Evolutionary conservation across 2,113 vertebrate genomes (phyloP).

Genomic region (Acinonyx jubatus): DNA sequence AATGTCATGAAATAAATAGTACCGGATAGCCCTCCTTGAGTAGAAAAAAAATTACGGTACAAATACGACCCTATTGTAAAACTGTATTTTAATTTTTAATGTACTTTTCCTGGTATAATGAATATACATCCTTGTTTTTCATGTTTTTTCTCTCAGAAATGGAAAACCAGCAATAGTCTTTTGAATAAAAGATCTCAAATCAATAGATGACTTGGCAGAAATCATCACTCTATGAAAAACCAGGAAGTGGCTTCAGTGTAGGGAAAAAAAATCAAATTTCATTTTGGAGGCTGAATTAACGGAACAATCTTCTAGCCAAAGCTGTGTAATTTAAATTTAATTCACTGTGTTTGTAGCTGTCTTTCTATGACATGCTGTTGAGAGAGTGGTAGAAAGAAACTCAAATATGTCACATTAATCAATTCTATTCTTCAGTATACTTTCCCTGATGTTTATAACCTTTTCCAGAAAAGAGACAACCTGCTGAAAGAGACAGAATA

Average conservation of each 20-base stretch:
- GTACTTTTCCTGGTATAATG: not conserved
- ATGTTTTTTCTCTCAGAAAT: constrained; percentile 16
- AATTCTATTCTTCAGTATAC: constrained; percentile 85
- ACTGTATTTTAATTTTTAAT: constrained; percentile 5
- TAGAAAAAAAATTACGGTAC: not conserved
- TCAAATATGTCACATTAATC: constrained; percentile 88
- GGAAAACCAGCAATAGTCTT: not conserved
- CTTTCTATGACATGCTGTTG: constrained; percentile 85
- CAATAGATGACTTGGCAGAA: constrained; percentile 69
- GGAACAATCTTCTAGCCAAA: constrained; percentile 78
- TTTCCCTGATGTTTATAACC: constrained; percentile 82
- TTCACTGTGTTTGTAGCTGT: constrained; percentile 83
- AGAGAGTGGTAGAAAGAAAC: constrained; percentile 84
- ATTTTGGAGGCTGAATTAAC: constrained; percentile 70
- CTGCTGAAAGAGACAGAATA: constrained; percentile 63
- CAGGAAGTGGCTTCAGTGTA: constrained; percentile 55
- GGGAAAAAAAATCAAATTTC: constrained; percentile 73
- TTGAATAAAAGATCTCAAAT: constrained; percentile 60
- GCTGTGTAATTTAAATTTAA: constrained; percentile 80
- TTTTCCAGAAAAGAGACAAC: constrained; percentile 64
- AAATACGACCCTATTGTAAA: not conserved
- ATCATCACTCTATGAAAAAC: constrained; percentile 70
- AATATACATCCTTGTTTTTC: not conserved
- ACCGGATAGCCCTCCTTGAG: not conserved
- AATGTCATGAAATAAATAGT: not conserved